Evolutionary conservation across 30 jellyfish, hydroid and myxozoan genomes (phyloP).

Genomic region (Aurelia aurita complex sp. Pacific): DNA sequence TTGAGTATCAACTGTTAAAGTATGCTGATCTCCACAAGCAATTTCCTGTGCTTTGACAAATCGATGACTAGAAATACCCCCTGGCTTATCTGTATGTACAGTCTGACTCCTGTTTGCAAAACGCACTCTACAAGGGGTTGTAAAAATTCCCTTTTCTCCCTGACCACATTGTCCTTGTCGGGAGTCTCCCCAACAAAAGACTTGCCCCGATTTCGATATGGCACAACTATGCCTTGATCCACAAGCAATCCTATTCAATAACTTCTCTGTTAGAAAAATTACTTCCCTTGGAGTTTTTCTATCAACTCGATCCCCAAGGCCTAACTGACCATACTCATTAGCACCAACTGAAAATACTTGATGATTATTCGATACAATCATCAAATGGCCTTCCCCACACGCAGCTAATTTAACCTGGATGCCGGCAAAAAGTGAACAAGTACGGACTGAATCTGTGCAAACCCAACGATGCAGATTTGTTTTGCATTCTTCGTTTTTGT

Average conservation of each 20-base stretch:
- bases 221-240: constrained; percentile 94
- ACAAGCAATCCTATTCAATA: constrained; percentile 61
- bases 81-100: background rate
- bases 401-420: constrained; percentile 77
- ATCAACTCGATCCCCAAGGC: constrained; percentile 85
- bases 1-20: constrained; percentile 71
- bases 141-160: constrained; percentile 86
- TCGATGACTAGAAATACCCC: constrained; percentile 3
- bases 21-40: constrained; percentile 84
- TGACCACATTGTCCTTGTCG: constrained; percentile 97
- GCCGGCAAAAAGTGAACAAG: constrained; percentile 46
- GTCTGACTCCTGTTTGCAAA: constrained; percentile 32
- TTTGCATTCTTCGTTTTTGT: constrained; percentile 37
- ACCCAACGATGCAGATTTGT: constrained; percentile 60
- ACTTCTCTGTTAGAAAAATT: constrained; percentile 32
- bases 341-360: constrained; percentile 79
- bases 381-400: constrained; percentile 84
- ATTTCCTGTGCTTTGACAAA: constrained; percentile 37
- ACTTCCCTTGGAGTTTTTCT: constrained; percentile 64
- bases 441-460: background rate
- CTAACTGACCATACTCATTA: constrained; percentile 93
- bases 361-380: constrained; percentile 60
- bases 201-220: constrained; percentile 72
- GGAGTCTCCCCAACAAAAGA: constrained; percentile 98
- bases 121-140: constrained; percentile 82